phyloP scores from a whole-genome alignment of 2,113 vertebrate species.

The Himantopus leucocephalus region DNA sequence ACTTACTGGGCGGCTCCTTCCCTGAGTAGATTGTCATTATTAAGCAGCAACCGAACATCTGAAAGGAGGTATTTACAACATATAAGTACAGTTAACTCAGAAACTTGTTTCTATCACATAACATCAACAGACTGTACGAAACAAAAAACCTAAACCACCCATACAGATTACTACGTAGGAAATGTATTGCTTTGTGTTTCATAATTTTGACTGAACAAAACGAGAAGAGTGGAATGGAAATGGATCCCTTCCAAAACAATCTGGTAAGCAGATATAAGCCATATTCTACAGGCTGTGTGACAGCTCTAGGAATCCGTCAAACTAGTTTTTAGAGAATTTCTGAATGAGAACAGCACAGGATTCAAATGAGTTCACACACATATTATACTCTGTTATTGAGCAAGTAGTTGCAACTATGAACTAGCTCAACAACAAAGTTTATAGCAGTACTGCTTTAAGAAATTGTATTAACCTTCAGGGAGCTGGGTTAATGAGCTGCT shows the following conservation, averaged over 20 bases:
- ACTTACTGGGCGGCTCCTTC: conserved; percentile 97
- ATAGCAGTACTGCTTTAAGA: background rate
- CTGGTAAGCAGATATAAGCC: background rate
- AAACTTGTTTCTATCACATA: conserved; percentile 19
- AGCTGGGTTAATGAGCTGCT: background rate
- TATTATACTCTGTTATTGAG: background rate
- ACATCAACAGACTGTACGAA: background rate
- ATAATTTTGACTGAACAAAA: background rate
- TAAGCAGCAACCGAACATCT: conserved; percentile 97
- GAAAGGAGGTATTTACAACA: conserved; percentile 50
- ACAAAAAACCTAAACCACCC: background rate
- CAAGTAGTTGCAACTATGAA: background rate
- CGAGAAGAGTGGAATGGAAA: background rate
- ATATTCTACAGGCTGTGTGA: background rate
- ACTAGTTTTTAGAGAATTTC: background rate
- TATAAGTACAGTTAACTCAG: background rate
- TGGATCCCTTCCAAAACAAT: background rate
- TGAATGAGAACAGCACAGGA: background rate
- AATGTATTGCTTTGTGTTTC: background rate
- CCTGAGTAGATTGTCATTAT: conserved; percentile 97
- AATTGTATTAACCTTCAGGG: background rate
- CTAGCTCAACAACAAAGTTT: background rate
- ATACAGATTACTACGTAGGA: background rate
- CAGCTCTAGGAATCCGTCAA: background rate
- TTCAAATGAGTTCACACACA: background rate